Evolutionary conservation across 2,797 vertebrate species (phyloP).

Genomic region (Molothrus ater): DNA sequence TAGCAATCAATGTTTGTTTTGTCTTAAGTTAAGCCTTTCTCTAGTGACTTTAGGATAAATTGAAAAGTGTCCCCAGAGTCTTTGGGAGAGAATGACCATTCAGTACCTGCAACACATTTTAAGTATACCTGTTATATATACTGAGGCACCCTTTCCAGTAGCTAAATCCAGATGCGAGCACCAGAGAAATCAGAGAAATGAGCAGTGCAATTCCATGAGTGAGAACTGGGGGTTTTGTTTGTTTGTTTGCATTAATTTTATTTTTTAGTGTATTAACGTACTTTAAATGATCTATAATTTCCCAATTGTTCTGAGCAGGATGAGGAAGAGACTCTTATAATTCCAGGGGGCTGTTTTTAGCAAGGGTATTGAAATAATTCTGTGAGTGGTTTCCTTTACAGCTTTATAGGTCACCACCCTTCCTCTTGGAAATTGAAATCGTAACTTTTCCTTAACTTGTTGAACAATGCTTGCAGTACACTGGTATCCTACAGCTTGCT

Average conservation of each 20-base stretch:
- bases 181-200: neutral
- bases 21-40: neutral
- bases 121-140: neutral
- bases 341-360: slow-evolving; percentile 60
- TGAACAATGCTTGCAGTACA: neutral
- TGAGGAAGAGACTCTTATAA: slow-evolving; percentile 44
- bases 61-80: neutral
- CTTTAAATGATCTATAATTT: neutral
- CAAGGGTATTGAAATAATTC: slow-evolving; percentile 48
- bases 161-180: neutral
- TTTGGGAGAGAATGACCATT: neutral
- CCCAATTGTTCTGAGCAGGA: slow-evolving; percentile 66
- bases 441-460: neutral
- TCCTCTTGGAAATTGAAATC: slow-evolving; percentile 21
- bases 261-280: neutral
- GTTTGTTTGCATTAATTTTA: neutral
- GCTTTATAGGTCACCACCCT: slow-evolving; percentile 59
- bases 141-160: neutral
- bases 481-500: neutral
- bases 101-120: neutral
- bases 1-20: neutral
- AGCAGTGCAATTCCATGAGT: neutral
- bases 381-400: slow-evolving; percentile 57
- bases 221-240: neutral
- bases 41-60: neutral